These are phyloP conservation scores for Apistogramma diplotaenia DNA, from an alignment of 2,113 vertebrate genomes.

Conservation along the genomic window DNA sequence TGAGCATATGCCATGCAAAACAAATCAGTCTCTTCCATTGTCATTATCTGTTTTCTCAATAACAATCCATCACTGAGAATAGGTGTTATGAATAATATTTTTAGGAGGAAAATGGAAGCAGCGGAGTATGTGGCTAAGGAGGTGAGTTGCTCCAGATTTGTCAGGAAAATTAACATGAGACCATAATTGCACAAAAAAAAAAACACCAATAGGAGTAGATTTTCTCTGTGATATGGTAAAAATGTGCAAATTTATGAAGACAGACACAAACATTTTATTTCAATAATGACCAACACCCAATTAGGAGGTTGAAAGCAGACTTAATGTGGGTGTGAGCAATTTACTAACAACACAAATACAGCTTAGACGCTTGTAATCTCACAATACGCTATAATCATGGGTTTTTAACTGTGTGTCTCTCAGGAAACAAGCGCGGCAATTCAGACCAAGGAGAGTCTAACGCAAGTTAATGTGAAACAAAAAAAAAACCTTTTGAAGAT, in stretches of 20 bases:
- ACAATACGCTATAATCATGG: not conserved
- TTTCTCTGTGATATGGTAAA: not conserved
- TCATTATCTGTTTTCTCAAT: conserved; percentile 6
- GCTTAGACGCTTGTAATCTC: not conserved
- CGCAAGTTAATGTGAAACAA: not conserved
- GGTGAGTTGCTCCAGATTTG: not conserved
- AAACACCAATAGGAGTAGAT: not conserved
- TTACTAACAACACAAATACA: not conserved
- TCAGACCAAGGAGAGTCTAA: not conserved
- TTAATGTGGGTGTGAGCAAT: not conserved
- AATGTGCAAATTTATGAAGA: not conserved
- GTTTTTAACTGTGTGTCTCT: not conserved
- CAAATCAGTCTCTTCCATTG: conserved; percentile 4
- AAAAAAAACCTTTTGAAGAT: not conserved
- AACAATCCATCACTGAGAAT: conserved; percentile 14
- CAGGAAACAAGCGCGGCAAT: not conserved
- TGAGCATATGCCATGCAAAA: not conserved
- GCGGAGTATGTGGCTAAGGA: not conserved
- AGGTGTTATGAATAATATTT: not conserved
- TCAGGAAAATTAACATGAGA: not conserved
- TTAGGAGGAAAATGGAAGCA: not conserved
- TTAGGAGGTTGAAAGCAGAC: not conserved
- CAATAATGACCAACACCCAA: not conserved
- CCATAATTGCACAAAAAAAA: not conserved
- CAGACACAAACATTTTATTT: not conserved